Evolutionary conservation across 2,888 invertebrate species (phyloP).

Genomic region (Alviniconcha strummeri): DNA sequence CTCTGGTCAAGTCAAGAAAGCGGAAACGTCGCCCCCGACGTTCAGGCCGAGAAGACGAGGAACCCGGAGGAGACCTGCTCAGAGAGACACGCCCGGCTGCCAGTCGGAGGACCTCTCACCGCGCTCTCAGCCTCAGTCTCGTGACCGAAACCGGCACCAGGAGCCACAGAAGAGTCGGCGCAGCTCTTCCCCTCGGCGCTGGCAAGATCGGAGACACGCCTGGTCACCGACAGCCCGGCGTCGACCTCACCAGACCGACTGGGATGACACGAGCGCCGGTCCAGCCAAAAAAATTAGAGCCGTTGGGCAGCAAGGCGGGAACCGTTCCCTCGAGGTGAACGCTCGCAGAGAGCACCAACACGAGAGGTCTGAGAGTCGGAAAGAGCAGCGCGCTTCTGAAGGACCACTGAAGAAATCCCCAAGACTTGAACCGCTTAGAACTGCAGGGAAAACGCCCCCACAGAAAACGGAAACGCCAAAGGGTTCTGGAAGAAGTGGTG

Average conservation of each 20-base stretch:
- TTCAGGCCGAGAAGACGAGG: not conserved
- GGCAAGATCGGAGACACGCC: not conserved
- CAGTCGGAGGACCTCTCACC: not conserved
- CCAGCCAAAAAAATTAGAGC: slow-evolving; percentile 6
- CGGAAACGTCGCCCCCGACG: not conserved
- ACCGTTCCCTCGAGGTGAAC: not conserved
- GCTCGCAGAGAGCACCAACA: not conserved
- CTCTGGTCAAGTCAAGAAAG: not conserved
- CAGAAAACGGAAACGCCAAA: too few relatives aligned
- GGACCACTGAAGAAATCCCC: not conserved
- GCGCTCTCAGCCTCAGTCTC: not conserved
- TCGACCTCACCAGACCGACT: not conserved
- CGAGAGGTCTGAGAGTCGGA: not conserved
- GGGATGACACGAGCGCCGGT: not conserved
- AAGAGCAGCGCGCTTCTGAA: too few relatives aligned
- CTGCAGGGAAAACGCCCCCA: not conserved
- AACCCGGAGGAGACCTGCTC: not conserved
- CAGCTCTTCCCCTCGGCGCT: not conserved
- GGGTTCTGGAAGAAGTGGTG: not conserved
- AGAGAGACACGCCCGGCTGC: not conserved
- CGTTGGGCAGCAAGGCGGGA: not conserved
- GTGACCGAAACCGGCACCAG: not conserved
- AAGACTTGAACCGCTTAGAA: not conserved
- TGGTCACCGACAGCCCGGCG: not conserved
- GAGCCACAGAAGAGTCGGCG: not conserved